Evolutionary conservation across 2,113 vertebrate genomes (phyloP).

Genomic region (Aptenodytes patagonicus): DNA sequence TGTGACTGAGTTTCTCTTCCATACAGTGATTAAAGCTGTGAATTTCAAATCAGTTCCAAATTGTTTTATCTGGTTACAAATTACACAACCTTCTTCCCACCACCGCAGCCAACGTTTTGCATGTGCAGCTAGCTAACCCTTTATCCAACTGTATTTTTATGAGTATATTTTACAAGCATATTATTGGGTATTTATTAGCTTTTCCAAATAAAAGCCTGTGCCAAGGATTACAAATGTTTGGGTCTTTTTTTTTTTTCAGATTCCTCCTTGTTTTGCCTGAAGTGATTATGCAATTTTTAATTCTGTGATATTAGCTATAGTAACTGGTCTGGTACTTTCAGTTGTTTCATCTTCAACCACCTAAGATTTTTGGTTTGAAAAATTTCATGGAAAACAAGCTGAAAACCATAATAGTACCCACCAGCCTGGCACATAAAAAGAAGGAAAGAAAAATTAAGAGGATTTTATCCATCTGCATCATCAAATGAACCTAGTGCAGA

Average conservation of each 20-base stretch:
- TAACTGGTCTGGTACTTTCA: not conserved
- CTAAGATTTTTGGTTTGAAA: not conserved
- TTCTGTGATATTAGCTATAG: not conserved
- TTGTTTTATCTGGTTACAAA: not conserved
- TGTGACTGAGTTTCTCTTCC: not conserved
- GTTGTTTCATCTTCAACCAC: not conserved
- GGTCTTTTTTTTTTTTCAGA: not conserved
- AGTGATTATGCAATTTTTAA: not conserved
- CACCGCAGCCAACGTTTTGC: not conserved
- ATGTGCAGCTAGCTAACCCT: not conserved
- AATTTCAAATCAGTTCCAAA: not conserved
- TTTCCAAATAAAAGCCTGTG: not conserved
- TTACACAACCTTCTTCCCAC: not conserved
- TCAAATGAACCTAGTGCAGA: not conserved
- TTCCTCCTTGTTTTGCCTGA: not conserved
- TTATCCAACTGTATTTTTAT: not conserved
- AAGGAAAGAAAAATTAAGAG: not conserved
- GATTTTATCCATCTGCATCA: not conserved
- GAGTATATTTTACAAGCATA: not conserved
- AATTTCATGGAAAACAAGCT: not conserved
- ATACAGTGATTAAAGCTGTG: not conserved
- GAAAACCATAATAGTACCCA: rapidly evolving
- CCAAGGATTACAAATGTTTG: not conserved
- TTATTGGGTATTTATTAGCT: not conserved
- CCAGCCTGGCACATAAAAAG: not conserved